These are phyloP conservation scores for Aix galericulata DNA, from an alignment of 2,113 vertebrate species.

Conservation along the genomic window DNA sequence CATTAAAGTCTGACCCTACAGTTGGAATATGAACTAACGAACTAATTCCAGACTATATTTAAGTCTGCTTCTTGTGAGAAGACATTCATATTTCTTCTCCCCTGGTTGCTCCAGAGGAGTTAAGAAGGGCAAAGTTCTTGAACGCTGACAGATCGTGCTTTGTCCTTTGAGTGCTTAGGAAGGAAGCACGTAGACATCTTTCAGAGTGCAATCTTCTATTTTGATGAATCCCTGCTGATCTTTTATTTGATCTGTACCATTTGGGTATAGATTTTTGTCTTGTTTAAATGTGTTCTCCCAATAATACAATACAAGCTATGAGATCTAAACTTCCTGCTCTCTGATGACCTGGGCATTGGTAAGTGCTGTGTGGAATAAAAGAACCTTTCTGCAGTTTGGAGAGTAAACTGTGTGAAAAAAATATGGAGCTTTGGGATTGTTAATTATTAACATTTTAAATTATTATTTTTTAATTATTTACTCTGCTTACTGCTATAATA, in stretches of 20 bases:
- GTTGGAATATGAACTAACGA: constrained; percentile 15
- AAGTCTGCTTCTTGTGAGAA: not conserved
- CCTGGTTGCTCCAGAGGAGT: not conserved
- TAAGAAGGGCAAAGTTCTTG: not conserved
- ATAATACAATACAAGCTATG: not conserved
- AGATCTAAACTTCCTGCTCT: not conserved
- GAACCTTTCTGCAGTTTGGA: not conserved
- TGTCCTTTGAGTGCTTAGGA: not conserved
- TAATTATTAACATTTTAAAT: constrained; percentile 71
- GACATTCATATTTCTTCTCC: not conserved
- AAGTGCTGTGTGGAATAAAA: not conserved
- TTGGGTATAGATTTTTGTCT: not conserved
- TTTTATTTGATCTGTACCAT: not conserved
- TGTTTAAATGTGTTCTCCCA: not conserved
- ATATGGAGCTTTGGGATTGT: constrained; percentile 34
- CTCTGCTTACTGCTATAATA: constrained; percentile 34
- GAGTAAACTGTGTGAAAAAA: not conserved
- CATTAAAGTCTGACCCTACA: constrained; percentile 36
- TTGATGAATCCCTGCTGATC: not conserved
- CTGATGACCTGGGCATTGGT: not conserved
- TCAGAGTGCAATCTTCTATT: not conserved
- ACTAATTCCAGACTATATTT: constrained; percentile 38
- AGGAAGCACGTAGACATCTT: not conserved
- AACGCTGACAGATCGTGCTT: not conserved
- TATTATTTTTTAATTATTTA: constrained; percentile 67